Base-by-base conservation (phyloP, 2,888 invertebrate species). In the Drosophila mimica region DNA sequence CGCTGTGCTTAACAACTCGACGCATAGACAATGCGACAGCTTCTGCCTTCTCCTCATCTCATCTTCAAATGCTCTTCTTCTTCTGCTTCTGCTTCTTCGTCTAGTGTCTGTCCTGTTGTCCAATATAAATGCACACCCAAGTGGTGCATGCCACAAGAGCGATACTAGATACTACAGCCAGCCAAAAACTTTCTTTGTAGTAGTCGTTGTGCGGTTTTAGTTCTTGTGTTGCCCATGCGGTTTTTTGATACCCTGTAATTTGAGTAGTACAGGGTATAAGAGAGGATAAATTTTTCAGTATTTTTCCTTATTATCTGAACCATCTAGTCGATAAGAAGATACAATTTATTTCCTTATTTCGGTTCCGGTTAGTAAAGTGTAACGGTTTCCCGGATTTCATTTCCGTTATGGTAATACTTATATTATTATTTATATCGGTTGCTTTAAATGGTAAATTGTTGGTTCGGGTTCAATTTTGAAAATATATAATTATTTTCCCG, bases 191-290 rank as follows among this genome's bases (percentile, higher is more conserved):
- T 65, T 68, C 65, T 34, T 34, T 79, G 70, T 70, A 79, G 63
- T 38, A 34, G 36, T 34, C 25, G 36, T 59, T 61, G 63, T 74
- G 68, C 34, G 76, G 58, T 64, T 64, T 56, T 61, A 79, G 69
- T 82, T 88, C 76, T 80, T 70, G 62, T 83, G 85, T 79, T 63
- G 61, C 63, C 72, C 77, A 72, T 88, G 85, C 74, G 83, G 86
- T 80, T 81, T 31, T 20, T 31, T 15, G 0, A 64, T 79, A 78
- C 76, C 71, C 80, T 65, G 68, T 51, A 48, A 65, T 20, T 31
- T 9, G 7, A n/a, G 6, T 7, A 17, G 3, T 38, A 4, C 30
- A 5, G n/a, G n/a, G n/a, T 13, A 8, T 30, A 13, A 30, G n/a
- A 31, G 31, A 11, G 6, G 2, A 4, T 8, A 17, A 38, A 8